phyloP scores from a whole-genome alignment of 2,888 invertebrate genomes.

The Fragum sueziense region DNA sequence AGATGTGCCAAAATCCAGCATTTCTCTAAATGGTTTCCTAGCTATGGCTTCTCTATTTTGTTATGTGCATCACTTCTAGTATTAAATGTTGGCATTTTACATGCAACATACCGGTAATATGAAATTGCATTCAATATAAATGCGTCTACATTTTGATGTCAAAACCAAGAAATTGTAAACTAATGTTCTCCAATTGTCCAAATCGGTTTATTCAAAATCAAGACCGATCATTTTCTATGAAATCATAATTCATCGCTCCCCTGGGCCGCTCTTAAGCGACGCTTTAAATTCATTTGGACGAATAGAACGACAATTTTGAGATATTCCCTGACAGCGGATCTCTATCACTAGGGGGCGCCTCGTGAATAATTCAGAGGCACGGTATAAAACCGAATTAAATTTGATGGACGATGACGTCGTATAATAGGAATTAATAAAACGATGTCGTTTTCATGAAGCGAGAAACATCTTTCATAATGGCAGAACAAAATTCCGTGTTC shows the following conservation, averaged over 20 bases:
- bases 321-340: conserved; percentile 8
- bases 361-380: conserved; percentile 18
- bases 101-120: too few relatives aligned
- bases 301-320: conserved; percentile 9
- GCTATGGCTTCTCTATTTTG: too few relatives aligned
- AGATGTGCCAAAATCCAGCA: too few relatives aligned
- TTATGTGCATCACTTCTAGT: too few relatives aligned
- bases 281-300: conserved; percentile 4
- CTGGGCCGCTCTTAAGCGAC: neutral
- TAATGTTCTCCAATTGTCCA: conserved; percentile 10
- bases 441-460: conserved; percentile 6
- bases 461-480: too few relatives aligned
- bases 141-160: too few relatives aligned
- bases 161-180: neutral
- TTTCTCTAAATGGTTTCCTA: too few relatives aligned
- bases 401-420: conserved; percentile 16
- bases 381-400: conserved; percentile 22
- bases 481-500: too few relatives aligned
- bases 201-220: conserved; percentile 17
- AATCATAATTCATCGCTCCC: conserved; percentile 23
- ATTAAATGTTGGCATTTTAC: too few relatives aligned
- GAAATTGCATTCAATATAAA: too few relatives aligned
- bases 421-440: conserved; percentile 24
- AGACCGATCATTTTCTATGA: conserved; percentile 17
- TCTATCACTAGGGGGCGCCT: conserved; percentile 9